phyloP scores from a whole-genome alignment of 2,113 vertebrate genomes.

The Dipodomys spectabilis region DNA sequence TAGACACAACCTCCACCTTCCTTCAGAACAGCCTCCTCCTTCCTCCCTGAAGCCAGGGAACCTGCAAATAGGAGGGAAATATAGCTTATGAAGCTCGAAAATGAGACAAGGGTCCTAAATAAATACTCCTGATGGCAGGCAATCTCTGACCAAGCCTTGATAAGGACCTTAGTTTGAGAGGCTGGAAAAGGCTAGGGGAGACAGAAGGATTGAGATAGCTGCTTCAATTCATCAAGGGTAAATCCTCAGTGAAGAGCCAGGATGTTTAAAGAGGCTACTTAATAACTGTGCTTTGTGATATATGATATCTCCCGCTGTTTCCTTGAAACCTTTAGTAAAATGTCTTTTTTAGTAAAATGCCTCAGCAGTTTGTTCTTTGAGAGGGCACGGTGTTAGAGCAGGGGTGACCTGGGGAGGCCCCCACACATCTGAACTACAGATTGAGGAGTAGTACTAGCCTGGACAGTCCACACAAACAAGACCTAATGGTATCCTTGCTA shows the following conservation, averaged over 20 bases:
- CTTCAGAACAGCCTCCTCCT: background rate
- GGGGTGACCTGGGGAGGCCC: background rate
- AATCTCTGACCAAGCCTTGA: background rate
- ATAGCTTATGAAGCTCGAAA: too few species aligned
- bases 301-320: background rate
- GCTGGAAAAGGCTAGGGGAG: background rate
- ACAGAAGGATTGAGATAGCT: background rate
- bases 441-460: background rate
- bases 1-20: background rate
- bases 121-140: background rate
- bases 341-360: background rate
- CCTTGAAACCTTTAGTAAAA: conserved; percentile 15
- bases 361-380: background rate
- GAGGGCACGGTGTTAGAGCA: background rate
- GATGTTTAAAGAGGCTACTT: background rate
- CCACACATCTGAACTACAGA: background rate
- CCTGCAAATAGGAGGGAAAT: background rate
- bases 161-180: background rate
- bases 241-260: background rate
- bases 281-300: background rate
- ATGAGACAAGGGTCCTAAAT: background rate
- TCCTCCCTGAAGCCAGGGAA: too few species aligned
- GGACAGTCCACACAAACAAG: background rate
- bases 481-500: background rate
- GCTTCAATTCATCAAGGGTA: background rate